These are phyloP conservation scores for Cynopterus brachyotis DNA, from an alignment of 2,113 vertebrate genomes.

Conservation along the genomic window DNA sequence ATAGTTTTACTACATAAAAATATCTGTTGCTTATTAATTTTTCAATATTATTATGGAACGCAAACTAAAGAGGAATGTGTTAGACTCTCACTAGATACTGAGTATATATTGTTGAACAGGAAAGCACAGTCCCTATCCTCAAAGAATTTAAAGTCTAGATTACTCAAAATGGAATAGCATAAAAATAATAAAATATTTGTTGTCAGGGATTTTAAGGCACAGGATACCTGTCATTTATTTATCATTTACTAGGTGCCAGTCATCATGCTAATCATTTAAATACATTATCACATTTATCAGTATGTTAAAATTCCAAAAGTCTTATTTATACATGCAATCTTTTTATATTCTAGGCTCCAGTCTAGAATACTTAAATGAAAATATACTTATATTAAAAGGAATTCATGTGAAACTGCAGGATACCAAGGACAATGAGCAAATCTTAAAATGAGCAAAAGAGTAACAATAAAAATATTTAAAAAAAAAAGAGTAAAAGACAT, in stretches of 20 bases:
- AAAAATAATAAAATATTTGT: constrained; percentile 21
- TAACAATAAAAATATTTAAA: neutral
- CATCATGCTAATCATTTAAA: neutral
- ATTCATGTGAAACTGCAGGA: neutral
- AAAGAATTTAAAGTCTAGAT: neutral
- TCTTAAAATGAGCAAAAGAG: neutral
- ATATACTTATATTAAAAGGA: neutral
- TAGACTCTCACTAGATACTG: neutral
- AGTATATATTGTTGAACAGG: neutral
- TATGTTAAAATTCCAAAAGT: neutral
- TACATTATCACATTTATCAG: neutral
- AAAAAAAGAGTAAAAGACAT: neutral
- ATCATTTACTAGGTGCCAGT: neutral
- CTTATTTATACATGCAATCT: neutral
- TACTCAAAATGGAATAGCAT: neutral
- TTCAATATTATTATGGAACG: neutral
- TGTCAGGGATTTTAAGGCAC: neutral
- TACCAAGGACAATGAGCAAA: neutral
- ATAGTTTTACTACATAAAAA: neutral
- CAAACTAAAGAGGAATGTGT: neutral
- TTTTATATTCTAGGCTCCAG: neutral
- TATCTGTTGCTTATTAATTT: neutral
- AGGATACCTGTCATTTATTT: neutral
- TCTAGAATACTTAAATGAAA: too few species aligned
- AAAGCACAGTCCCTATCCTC: neutral